Evolutionary conservation across 2,797 vertebrate species (phyloP).

Genomic region (Botia almorhae): DNA sequence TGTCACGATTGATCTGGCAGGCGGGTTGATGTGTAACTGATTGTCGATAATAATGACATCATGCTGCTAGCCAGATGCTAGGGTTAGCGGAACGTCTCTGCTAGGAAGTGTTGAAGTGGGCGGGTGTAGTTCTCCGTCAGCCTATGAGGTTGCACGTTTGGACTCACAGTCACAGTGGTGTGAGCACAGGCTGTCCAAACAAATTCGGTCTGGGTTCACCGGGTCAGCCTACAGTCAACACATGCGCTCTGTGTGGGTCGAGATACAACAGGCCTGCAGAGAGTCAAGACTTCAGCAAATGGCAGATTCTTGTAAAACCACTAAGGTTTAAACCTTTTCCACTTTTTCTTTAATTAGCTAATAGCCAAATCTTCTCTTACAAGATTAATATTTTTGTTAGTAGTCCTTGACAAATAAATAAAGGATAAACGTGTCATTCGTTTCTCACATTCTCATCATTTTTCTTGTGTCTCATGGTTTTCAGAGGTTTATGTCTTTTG

Average conservation of each 20-base stretch:
- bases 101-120: slow-evolving; percentile 18
- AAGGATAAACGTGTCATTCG: too few relatives aligned
- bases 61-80: slow-evolving; percentile 23
- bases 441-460: too few relatives aligned
- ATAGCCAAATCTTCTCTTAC: too few relatives aligned
- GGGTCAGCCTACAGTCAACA: slow-evolving; percentile 39
- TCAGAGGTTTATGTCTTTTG: background rate
- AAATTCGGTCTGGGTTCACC: slow-evolving; percentile 16
- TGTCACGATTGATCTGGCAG: slow-evolving; percentile 17
- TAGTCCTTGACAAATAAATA: too few relatives aligned
- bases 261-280: background rate
- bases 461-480: background rate
- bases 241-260: background rate
- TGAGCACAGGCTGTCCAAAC: slow-evolving; percentile 42
- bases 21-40: slow-evolving; percentile 54
- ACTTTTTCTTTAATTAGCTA: background rate
- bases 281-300: slow-evolving; percentile 30
- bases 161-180: slow-evolving; percentile 28
- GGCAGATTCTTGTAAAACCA: background rate
- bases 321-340: background rate
- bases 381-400: too few relatives aligned
- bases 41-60: background rate
- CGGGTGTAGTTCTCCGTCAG: background rate
- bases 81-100: slow-evolving; percentile 39
- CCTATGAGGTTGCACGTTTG: slow-evolving; percentile 19